phyloP scores from a whole-genome alignment of 2,797 vertebrate species.

The Chaetodon trifasciatus region DNA sequence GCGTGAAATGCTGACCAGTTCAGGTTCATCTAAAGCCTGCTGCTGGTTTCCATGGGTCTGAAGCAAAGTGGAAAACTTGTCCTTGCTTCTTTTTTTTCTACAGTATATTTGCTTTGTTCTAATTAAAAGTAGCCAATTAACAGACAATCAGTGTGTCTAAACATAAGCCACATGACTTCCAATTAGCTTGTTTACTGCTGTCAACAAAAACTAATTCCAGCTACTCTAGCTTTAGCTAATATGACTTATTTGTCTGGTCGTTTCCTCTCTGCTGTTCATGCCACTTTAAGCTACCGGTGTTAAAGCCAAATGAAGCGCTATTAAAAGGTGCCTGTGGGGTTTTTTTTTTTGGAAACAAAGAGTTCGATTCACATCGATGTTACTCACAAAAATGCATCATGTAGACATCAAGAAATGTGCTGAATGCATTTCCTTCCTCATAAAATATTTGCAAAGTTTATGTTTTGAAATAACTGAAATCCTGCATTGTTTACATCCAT shows the following conservation, averaged over 20 bases:
- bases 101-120: background rate
- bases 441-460: background rate
- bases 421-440: background rate
- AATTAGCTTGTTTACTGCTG: slow-evolving; percentile 4
- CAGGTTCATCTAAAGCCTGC: background rate
- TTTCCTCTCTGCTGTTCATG: background rate
- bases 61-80: background rate
- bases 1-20: background rate
- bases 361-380: too few relatives aligned
- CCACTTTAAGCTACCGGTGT: background rate
- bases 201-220: background rate
- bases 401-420: background rate
- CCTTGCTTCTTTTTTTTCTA: background rate
- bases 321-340: background rate
- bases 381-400: background rate
- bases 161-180: slow-evolving; percentile 13
- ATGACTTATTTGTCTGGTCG: background rate
- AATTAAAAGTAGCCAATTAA: slow-evolving; percentile 6
- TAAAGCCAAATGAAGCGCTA: slow-evolving; percentile 1
- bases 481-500: background rate
- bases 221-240: background rate
- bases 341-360: background rate
- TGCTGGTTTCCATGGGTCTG: background rate
- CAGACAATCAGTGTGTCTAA: background rate
- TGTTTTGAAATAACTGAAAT: background rate